These are phyloP conservation scores for Choristoneura fumiferana DNA, from an alignment of 1,140 invertebrate genomes.

Conservation along the genomic window DNA sequence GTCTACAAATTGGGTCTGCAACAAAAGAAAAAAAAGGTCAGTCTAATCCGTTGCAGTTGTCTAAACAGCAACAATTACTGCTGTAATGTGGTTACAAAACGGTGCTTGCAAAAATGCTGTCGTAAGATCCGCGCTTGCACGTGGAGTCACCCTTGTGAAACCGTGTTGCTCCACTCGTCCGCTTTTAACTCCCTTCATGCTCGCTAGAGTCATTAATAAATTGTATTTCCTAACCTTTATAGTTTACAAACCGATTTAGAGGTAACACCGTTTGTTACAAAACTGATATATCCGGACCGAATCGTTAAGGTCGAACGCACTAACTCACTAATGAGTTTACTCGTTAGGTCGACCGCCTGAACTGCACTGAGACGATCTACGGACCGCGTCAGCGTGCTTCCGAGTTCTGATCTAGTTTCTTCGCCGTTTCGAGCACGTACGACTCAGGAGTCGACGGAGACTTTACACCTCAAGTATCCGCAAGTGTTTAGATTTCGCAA, in stretches of 20 bases:
- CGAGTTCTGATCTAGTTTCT: neutral
- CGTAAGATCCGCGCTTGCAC: slow-evolving; percentile 59
- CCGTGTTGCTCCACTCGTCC: slow-evolving; percentile 57
- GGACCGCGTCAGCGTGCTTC: neutral
- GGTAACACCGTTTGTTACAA: slow-evolving; percentile 51
- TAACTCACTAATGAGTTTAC: too few relatives aligned
- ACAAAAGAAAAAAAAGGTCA: slow-evolving; percentile 64
- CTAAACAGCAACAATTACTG: slow-evolving; percentile 28
- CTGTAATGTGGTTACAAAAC: slow-evolving; percentile 53
- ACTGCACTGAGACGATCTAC: too few relatives aligned
- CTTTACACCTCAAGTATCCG: slow-evolving; percentile 30
- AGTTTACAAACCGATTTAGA: slow-evolving; percentile 42
- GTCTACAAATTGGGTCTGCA: slow-evolving; percentile 71
- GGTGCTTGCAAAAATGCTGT: slow-evolving; percentile 66
- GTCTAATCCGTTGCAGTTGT: slow-evolving; percentile 47
- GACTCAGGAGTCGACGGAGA: neutral
- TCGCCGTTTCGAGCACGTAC: neutral
- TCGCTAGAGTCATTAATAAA: slow-evolving; percentile 56
- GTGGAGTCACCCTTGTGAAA: slow-evolving; percentile 68
- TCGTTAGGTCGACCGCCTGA: too few relatives aligned
- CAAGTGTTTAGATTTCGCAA: slow-evolving; percentile 53
- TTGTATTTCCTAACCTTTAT: slow-evolving; percentile 55
- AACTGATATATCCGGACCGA: slow-evolving; percentile 26
- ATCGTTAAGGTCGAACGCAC: slow-evolving; percentile 1
- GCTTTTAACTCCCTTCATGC: slow-evolving; percentile 59